Conservation (phyloP, 2,113 vertebrate genomes). For the Ailurus styani region DNA sequence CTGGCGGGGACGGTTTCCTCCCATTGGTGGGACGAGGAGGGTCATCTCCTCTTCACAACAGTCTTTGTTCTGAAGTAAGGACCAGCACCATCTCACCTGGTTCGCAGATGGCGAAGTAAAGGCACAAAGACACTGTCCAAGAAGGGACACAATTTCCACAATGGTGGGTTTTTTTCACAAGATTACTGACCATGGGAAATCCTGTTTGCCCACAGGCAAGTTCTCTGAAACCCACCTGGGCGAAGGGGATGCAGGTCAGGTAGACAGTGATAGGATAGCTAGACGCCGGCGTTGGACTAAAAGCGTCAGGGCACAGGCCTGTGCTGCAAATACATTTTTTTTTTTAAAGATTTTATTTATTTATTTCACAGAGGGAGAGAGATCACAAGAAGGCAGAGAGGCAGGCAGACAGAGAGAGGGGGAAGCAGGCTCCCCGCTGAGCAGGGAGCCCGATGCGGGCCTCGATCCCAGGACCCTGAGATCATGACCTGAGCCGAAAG, state of each 20-base stretch:
- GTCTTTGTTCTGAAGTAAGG: not conserved
- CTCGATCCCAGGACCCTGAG: too few relatives aligned
- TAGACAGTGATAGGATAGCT: not conserved
- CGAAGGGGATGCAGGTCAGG: rapidly evolving
- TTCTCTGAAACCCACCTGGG: not conserved
- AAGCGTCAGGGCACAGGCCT: not conserved
- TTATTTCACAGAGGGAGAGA: too few relatives aligned
- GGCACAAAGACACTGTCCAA: not conserved
- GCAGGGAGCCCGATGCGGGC: too few relatives aligned
- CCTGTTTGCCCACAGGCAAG: not conserved
- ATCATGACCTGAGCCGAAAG: too few relatives aligned
- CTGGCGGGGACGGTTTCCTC: not conserved
- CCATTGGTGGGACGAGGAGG: rapidly evolving
- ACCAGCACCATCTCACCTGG: not conserved
- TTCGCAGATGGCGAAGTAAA: not conserved
- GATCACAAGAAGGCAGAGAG: too few relatives aligned
- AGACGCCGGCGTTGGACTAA: not conserved
- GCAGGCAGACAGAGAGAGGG: too few relatives aligned
- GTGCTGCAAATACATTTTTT: not conserved
- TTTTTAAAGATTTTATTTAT: too few relatives aligned
- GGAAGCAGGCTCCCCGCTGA: too few relatives aligned
- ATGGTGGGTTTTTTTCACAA: not conserved
- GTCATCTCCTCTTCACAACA: not conserved
- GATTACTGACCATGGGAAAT: not conserved
- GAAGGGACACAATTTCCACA: not conserved